Conservation (phyloP, 1,140 invertebrate genomes). For the Philotrypesis tridentata region DNA sequence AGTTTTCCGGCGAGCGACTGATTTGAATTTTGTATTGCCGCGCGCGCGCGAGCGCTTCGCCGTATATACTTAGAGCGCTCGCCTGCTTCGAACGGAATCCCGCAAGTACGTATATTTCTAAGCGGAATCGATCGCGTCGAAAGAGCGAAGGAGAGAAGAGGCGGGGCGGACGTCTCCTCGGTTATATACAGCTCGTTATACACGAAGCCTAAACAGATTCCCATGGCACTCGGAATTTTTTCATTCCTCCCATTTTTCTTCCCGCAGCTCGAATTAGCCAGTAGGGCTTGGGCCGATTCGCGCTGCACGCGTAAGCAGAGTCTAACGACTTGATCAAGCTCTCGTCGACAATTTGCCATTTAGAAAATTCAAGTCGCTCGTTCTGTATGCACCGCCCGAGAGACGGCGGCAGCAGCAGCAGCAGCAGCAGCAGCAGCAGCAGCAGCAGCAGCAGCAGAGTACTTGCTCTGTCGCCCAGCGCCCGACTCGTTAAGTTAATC, state of each 20-base stretch:
- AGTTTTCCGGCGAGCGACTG: slow-evolving; percentile 36
- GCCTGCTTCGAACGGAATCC: background rate
- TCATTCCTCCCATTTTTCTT: background rate
- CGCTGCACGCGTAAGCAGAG: background rate
- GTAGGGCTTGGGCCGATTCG: background rate
- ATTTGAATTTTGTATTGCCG: slow-evolving; percentile 47
- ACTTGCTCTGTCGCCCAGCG: background rate
- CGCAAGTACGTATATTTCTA: slow-evolving; percentile 12
- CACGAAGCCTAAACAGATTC: no score
- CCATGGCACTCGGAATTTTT: no score
- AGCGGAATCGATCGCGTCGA: background rate
- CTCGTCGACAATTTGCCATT: background rate
- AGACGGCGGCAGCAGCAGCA: no score
- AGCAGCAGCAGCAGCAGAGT: no score
- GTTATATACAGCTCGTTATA: no score
- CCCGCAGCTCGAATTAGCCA: no score
- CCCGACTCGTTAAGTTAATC: slow-evolving; percentile 41
- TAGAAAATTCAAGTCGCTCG: background rate
- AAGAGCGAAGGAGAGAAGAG: background rate
- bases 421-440: no score
- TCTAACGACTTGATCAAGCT: background rate
- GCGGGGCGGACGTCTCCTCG: no score
- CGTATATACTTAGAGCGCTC: no score
- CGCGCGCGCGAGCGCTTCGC: no score
- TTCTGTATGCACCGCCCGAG: background rate